phyloP scores from a whole-genome alignment of 2,113 vertebrate species.

The Fregetta grallaria region DNA sequence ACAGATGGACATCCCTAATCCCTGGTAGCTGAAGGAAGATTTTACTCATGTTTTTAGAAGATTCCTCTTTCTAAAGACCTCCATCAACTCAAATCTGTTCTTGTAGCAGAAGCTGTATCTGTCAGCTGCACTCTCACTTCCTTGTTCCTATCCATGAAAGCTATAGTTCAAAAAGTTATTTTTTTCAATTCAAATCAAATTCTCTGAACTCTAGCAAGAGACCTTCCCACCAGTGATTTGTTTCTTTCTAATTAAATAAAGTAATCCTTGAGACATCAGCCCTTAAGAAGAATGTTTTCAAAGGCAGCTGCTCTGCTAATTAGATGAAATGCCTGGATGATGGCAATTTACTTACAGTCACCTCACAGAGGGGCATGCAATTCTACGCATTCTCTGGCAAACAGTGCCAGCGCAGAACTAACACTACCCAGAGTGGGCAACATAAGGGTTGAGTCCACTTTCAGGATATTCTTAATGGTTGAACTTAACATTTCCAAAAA shows the following conservation, averaged over 20 bases:
- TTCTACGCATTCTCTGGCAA: background rate
- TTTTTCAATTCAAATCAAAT: background rate
- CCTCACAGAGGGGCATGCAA: background rate
- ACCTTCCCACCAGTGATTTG: background rate
- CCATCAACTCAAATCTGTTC: background rate
- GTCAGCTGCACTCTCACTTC: background rate
- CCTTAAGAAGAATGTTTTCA: conserved; percentile 25
- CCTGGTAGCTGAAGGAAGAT: background rate
- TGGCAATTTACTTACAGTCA: background rate
- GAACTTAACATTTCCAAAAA: background rate
- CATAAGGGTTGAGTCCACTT: background rate
- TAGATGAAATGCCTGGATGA: background rate
- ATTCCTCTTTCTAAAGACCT: conserved; percentile 12
- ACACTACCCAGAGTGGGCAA: background rate
- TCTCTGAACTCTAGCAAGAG: background rate
- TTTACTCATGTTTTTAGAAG: conserved; percentile 36
- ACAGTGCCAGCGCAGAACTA: background rate
- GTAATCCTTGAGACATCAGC: conserved; percentile 20
- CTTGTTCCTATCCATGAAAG: background rate
- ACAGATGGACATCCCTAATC: conserved; percentile 62
- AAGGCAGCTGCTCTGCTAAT: conserved; percentile 46
- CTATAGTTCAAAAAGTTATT: background rate
- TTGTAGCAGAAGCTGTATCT: background rate
- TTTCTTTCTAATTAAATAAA: conserved; percentile 35
- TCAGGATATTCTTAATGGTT: background rate